Evolutionary conservation across 30 jellyfish, hydroid and myxozoan species (phyloP).

Genomic region (Chironex yamaguchii): DNA sequence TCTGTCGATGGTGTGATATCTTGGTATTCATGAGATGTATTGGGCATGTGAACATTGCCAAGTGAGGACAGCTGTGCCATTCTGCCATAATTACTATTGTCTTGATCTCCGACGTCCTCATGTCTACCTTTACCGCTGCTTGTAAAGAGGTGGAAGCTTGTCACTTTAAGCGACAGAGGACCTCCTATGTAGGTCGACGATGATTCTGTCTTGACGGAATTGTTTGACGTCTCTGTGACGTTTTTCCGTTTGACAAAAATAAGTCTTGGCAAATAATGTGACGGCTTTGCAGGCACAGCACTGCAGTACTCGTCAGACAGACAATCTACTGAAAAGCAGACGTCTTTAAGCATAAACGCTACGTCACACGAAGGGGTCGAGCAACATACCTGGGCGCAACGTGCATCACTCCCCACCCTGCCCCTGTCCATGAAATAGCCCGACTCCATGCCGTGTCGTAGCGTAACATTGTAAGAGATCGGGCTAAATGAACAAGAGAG

Average conservation of each 20-base stretch:
- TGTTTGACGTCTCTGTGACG: background rate
- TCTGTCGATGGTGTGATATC: background rate
- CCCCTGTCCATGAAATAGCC: constrained; percentile 99
- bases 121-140: background rate
- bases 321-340: constrained; percentile 89
- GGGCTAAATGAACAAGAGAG: constrained; percentile 99
- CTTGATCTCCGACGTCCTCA: too few species aligned
- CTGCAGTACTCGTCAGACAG: constrained; percentile 70
- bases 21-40: too few species aligned
- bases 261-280: constrained; percentile 64
- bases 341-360: constrained; percentile 95
- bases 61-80: background rate
- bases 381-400: constrained; percentile 91
- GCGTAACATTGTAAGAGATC: constrained; percentile 99
- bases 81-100: background rate
- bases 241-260: constrained; percentile 35
- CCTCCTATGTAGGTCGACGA: background rate
- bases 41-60: too few species aligned
- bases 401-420: constrained; percentile 72
- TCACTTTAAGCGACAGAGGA: background rate
- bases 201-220: background rate
- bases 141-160: background rate
- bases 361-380: constrained; percentile 92
- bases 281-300: constrained; percentile 56
- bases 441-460: constrained; percentile 99